Percentiles rank a stretch among this genome's conserved stretches.
Conservation (phyloP, 2,113 vertebrate genomes). For the Phylloscopus trochilus region DNA sequence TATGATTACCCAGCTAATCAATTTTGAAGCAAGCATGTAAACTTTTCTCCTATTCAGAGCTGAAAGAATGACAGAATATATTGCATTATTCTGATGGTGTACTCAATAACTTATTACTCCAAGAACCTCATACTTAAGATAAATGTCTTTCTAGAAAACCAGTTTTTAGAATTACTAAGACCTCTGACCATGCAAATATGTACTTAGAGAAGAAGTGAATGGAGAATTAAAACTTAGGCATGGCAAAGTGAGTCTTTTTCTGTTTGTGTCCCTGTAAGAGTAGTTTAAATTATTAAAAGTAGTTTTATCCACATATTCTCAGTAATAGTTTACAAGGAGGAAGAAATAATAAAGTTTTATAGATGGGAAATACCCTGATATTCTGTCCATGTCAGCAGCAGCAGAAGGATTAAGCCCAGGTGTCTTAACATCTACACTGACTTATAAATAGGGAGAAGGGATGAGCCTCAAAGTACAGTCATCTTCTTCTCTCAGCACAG, state of each 20-base stretch:
- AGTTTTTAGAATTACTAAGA: background rate
- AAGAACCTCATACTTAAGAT: background rate
- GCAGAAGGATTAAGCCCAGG: background rate
- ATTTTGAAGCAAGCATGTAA: background rate
- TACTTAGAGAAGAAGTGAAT: background rate
- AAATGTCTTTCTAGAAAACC: background rate
- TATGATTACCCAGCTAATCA: background rate
- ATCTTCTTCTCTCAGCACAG: background rate
- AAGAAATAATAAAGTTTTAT: background rate
- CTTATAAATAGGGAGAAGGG: background rate
- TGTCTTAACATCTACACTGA: background rate
- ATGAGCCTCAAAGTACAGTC: background rate
- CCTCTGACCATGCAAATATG: accelerated
- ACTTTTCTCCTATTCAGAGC: background rate
- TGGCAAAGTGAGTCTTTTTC: background rate
- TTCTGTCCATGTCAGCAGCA: background rate
- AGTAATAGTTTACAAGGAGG: background rate
- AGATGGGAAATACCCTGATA: background rate
- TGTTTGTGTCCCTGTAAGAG: background rate
- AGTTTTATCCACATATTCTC: background rate
- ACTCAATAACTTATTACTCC: background rate
- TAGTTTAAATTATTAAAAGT: background rate
- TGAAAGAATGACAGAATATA: background rate
- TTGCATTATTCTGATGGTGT: background rate
- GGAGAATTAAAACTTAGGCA: background rate